These are phyloP conservation scores for Drosophila buzzatii DNA, from an alignment of 2,888 invertebrate species.

Conservation along the genomic window DNA sequence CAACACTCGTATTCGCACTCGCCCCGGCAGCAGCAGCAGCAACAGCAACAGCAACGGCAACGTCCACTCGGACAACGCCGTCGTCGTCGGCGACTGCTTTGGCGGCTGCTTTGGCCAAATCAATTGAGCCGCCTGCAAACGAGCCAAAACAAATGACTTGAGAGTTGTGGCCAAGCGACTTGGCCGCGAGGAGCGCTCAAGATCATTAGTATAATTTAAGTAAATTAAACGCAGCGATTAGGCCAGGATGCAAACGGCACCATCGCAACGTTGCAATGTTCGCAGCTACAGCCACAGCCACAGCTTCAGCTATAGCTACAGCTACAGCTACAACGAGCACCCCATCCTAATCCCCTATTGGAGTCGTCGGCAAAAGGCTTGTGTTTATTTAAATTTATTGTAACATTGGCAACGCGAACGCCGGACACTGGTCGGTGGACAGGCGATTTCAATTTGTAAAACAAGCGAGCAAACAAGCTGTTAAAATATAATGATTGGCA, in stretches of 20 bases:
- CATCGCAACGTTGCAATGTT: conserved; percentile 27
- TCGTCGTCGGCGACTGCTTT: conserved; percentile 61
- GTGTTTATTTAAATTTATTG: conserved; percentile 82
- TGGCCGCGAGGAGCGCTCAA: conserved; percentile 64
- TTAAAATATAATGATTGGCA: conserved; percentile 81
- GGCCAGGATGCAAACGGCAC: conserved; percentile 74
- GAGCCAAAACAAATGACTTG: conserved; percentile 78
- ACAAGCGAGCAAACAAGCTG: conserved; percentile 81
- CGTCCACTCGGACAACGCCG: conserved; percentile 39
- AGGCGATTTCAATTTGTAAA: conserved; percentile 80
- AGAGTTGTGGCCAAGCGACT: conserved; percentile 43
- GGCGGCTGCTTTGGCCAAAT: conserved; percentile 79
- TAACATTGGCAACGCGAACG: conserved; percentile 62
- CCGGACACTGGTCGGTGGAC: conserved; percentile 26
- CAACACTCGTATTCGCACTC: conserved; percentile 63
- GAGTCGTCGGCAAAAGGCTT: conserved; percentile 63
- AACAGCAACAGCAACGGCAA: conserved; percentile 10
- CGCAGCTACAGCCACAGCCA: conserved; percentile 28
- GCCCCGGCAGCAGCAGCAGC: conserved; percentile 29
- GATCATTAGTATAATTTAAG: conserved; percentile 84
- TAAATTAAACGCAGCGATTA: conserved; percentile 83
- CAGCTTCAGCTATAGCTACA: conserved; percentile 10
- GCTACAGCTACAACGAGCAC: conserved; percentile 6
- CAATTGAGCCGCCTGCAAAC: conserved; percentile 80
- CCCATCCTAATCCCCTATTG: conserved; percentile 27